A percentile compares a stretch with the other conserved stretches of the same genome.
These are phyloP conservation scores for Chondrilla cf. caribensis DNA, from an alignment of 37 sponge, comb jelly and placozoan genomes.

Conservation along the genomic window DNA sequence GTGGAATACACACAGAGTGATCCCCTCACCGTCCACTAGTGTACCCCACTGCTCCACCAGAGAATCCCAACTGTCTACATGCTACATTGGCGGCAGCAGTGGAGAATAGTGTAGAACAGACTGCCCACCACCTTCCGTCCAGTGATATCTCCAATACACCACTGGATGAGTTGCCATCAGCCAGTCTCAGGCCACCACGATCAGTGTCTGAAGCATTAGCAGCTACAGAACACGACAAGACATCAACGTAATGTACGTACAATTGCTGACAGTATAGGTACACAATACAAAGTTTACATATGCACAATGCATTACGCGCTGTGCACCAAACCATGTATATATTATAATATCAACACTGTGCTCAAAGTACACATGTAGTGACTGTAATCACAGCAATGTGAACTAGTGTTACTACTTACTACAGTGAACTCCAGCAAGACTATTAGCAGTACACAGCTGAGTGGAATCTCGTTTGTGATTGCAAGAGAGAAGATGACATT, in stretches of 20 bases:
- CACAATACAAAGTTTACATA: no score
- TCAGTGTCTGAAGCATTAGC: neutral
- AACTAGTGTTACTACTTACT: neutral
- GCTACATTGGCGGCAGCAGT: neutral
- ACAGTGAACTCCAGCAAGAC: neutral
- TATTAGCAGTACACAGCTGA: neutral
- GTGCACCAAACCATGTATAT: no score
- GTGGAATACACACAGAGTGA: no score
- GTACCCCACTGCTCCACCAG: neutral
- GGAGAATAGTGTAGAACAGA: neutral
- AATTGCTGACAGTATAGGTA: no score
- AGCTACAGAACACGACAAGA: neutral
- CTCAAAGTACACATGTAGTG: neutral
- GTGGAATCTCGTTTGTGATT: neutral
- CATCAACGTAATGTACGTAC: no score
- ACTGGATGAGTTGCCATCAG: slow-evolving; percentile 12
- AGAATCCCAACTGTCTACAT: neutral
- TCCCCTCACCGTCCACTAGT: neutral
- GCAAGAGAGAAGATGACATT: neutral
- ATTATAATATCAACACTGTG: no score
- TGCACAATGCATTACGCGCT: no score
- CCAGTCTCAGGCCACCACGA: slow-evolving; percentile 5
- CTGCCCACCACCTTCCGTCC: neutral
- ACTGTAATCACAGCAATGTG: neutral
- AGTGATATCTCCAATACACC: neutral